Percentiles rank a stretch among this genome's conserved stretches.
Conservation (phyloP, 2,888 invertebrate species). For the Leptinotarsa juncta region DNA sequence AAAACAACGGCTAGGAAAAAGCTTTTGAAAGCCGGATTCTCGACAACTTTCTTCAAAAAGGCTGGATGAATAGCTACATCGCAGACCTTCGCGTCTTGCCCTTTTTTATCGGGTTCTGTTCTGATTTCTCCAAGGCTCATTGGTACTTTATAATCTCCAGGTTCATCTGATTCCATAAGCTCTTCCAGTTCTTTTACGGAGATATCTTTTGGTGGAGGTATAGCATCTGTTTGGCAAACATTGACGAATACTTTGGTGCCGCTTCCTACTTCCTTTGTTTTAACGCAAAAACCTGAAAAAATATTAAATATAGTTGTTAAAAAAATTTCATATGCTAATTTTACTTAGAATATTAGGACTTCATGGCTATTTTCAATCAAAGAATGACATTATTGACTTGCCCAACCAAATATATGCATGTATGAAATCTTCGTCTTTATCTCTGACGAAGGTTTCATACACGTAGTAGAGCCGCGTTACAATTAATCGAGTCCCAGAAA, state of each 20-base stretch:
- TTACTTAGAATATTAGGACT: no score
- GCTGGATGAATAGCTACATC: conserved; percentile 86
- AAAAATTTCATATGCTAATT: no score
- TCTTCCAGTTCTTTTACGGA: conserved; percentile 76
- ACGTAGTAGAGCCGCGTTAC: no score
- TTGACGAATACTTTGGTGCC: conserved; percentile 86
- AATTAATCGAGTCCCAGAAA: no score
- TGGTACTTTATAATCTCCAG: conserved; percentile 82
- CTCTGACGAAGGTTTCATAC: no score
- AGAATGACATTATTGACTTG: no score
- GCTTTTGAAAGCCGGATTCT: conserved; percentile 77
- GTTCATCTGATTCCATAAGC: conserved; percentile 76
- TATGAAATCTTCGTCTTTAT: no score
- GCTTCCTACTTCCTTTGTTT: conserved; percentile 75
- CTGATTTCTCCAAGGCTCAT: conserved; percentile 91
- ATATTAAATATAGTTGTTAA: no score
- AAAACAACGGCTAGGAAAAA: conserved; percentile 85
- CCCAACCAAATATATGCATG: no score
- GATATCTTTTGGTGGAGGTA: conserved; percentile 80
- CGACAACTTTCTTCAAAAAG: conserved; percentile 81
- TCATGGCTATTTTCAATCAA: no score
- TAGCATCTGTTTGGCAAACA: conserved; percentile 82
- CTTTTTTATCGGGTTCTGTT: conserved; percentile 80
- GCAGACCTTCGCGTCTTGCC: conserved; percentile 78
- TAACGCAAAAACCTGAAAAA: conserved; percentile 80